Evolutionary conservation across 2,888 invertebrate species (phyloP).

Genomic region (Cosmia pyralina): DNA sequence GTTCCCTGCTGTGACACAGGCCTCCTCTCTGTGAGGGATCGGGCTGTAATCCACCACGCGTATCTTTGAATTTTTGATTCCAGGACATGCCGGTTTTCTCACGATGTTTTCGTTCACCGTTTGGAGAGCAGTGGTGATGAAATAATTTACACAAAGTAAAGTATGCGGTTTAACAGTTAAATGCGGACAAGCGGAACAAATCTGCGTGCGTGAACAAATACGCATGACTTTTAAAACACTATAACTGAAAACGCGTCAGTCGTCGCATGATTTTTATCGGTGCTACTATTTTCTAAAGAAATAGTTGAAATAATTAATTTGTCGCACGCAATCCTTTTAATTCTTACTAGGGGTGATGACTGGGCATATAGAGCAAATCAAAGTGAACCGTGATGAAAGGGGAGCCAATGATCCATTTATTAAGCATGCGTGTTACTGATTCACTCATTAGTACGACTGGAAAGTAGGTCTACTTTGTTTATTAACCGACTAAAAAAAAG

Average conservation of each 20-base stretch:
- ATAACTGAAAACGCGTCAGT: background rate
- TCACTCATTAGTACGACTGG: slow-evolving; percentile 39
- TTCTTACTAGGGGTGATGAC: slow-evolving; percentile 42
- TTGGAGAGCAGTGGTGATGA: no score
- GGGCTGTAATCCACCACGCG: no score
- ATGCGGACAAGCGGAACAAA: background rate
- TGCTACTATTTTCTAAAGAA: slow-evolving; percentile 22
- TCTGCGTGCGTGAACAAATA: background rate
- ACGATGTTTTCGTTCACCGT: no score
- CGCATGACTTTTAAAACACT: background rate
- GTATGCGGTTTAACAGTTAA: background rate
- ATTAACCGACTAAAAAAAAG: no score
- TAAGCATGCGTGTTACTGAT: slow-evolving; percentile 43
- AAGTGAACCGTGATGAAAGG: slow-evolving; percentile 47
- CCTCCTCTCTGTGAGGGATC: no score
- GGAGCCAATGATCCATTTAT: slow-evolving; percentile 49
- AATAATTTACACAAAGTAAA: background rate
- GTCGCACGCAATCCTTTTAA: slow-evolving; percentile 44
- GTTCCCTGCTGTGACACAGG: no score
- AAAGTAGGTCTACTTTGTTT: slow-evolving; percentile 7
- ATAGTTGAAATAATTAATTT: slow-evolving; percentile 20
- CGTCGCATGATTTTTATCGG: slow-evolving; percentile 7
- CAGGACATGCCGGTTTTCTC: no score
- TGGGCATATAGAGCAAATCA: slow-evolving; percentile 40
- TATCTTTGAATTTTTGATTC: no score